Conservation (phyloP, 2,797 vertebrate genomes). For the Microhierax caerulescens region DNA sequence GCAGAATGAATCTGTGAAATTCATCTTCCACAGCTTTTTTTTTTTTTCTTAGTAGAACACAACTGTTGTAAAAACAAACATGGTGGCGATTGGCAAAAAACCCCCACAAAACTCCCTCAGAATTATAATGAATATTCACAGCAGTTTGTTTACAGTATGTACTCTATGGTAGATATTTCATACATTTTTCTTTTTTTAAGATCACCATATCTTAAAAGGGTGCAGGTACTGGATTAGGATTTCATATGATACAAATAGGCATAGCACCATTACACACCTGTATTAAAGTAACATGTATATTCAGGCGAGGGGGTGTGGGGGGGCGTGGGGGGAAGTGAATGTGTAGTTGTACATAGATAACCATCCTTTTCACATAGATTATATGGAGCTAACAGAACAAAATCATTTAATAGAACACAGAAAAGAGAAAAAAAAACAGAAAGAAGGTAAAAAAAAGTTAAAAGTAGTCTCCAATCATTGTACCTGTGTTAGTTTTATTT, state of each 20-base stretch:
- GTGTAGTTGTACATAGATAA: background rate
- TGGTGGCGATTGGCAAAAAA: fast-evolving
- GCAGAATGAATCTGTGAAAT: background rate
- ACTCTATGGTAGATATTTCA: background rate
- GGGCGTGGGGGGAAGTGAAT: background rate
- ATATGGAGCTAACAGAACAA: background rate
- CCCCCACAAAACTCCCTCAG: background rate
- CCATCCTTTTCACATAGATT: background rate
- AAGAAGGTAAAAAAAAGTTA: background rate
- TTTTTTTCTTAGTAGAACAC: background rate
- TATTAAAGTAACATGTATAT: background rate
- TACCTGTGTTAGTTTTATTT: background rate
- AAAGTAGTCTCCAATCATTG: background rate
- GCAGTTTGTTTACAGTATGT: background rate
- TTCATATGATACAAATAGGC: background rate
- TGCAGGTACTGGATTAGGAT: background rate
- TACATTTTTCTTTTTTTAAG: background rate
- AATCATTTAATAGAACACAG: background rate
- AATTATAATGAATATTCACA: background rate
- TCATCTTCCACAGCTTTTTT: background rate
- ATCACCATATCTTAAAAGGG: background rate
- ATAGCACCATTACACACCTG: background rate
- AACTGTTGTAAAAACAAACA: background rate
- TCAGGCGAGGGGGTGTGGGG: no score
- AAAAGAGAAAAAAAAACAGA: background rate